A percentile compares a stretch with the other conserved stretches of the same genome.
phyloP scores from a whole-genome alignment of 2,113 vertebrate species.

The Isurus oxyrinchus region DNA sequence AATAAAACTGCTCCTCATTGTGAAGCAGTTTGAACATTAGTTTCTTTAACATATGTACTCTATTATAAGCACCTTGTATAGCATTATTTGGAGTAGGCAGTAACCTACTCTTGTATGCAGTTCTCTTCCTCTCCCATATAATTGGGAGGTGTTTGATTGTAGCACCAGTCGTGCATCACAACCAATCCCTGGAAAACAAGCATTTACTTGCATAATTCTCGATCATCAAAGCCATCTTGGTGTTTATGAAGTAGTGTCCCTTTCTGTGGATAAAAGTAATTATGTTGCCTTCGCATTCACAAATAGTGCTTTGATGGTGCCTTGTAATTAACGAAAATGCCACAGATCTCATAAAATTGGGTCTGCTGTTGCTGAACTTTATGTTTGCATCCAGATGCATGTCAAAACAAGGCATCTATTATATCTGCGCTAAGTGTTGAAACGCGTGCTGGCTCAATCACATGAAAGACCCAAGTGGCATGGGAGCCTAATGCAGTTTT shows the following conservation, averaged over 20 bases:
- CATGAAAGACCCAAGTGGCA: neutral
- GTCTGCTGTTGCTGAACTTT: neutral
- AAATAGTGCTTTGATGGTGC: neutral
- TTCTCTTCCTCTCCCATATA: neutral
- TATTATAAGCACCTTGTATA: neutral
- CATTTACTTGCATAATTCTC: neutral
- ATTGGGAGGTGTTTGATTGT: neutral
- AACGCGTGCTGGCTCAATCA: neutral
- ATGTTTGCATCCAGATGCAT: neutral
- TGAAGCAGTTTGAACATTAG: neutral
- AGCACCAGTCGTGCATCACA: neutral
- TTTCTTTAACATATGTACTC: neutral
- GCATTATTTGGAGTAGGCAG: neutral
- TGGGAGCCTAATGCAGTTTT: neutral
- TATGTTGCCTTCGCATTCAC: neutral
- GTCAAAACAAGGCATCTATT: neutral
- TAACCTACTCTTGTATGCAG: neutral
- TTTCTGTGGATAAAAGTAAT: neutral
- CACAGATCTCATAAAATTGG: neutral
- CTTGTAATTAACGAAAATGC: neutral
- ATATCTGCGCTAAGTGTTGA: neutral
- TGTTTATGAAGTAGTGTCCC: neutral
- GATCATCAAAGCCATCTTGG: neutral
- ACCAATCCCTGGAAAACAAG: neutral
- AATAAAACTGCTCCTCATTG: neutral